Evolutionary conservation across 1,140 invertebrate genomes (phyloP), one percentile per base, ranked within the genome.

Genomic region (Diachasma alloeum): DNA sequence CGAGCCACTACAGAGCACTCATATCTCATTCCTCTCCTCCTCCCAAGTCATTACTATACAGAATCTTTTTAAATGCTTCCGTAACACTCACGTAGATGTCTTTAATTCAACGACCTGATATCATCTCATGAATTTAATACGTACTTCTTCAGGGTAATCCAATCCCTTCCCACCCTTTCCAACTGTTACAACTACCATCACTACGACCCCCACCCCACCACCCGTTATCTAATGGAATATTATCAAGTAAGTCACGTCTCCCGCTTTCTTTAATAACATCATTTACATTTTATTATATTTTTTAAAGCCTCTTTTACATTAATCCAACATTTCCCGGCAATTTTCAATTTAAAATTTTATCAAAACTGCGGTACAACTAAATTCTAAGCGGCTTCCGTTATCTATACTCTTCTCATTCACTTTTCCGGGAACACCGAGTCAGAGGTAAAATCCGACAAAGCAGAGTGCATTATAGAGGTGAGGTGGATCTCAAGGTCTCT

Each of bases 51-150:
- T 66, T 66, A 39, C 72, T 63, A 37, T 42, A 17, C n/a, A 36
- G 72, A 37, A 36, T 31, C 39, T 74, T 53, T 63, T 74, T 63
- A 63, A 68, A 19, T 26, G 66, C 59, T 74, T 74, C 72, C 59
- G 72, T 37, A 74, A 68, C 72, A 63, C 59, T 39, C 72, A 74
- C 72, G 72, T 74, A 74, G 63, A 74, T 39, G 72, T 74, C 66
- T 74, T 74, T 74, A 74, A 74, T 74, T 74, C 72, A 67, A 67
- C 72, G 72, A 22, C 10, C 63, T 74, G 72, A 74, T 74, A 74
- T 74, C 72, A 74, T 74, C 72, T 74, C 72, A 74, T 74, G 72
- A 74, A 74, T 74, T 74, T 74, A 74, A 74, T 74, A 74, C 72
- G 31, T 67, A 74, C 66, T 67, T 74, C 36, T 74, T 44, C 39